Evolutionary conservation across 2,888 invertebrate genomes (phyloP).

Genomic region (Polietes domitor): DNA sequence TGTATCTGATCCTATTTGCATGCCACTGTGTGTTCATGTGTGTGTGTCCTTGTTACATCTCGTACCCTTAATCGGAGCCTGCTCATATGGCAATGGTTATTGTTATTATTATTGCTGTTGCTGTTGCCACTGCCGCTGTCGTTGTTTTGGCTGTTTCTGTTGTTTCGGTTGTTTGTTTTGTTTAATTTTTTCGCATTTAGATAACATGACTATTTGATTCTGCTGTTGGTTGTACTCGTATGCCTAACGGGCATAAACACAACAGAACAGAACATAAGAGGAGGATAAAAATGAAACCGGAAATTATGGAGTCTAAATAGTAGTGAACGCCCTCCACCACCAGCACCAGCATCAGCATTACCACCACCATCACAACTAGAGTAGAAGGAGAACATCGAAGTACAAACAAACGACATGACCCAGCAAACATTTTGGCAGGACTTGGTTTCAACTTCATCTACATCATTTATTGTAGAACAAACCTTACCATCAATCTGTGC

Average conservation of each 20-base stretch:
- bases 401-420: too few relatives aligned
- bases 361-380: not conserved
- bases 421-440: too few relatives aligned
- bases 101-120: conserved; percentile 19
- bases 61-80: not conserved
- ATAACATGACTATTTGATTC: conserved; percentile 51
- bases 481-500: too few relatives aligned
- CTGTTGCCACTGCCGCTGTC: not conserved
- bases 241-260: conserved; percentile 38
- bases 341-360: not conserved
- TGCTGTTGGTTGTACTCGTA: conserved; percentile 2
- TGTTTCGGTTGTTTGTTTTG: not conserved
- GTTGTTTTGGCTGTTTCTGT: conserved; percentile 3
- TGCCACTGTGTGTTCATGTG: not conserved
- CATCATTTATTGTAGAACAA: too few relatives aligned
- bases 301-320: conserved; percentile 41
- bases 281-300: conserved; percentile 38
- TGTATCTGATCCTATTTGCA: not conserved
- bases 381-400: too few relatives aligned
- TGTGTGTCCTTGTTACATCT: not conserved
- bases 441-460: too few relatives aligned
- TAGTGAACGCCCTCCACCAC: not conserved
- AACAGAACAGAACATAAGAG: too few relatives aligned
- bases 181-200: conserved; percentile 6
- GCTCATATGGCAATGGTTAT: conserved; percentile 14